These are phyloP conservation scores for Hirtodrosophila trivittata DNA, from an alignment of 2,888 invertebrate species.

Conservation along the genomic window DNA sequence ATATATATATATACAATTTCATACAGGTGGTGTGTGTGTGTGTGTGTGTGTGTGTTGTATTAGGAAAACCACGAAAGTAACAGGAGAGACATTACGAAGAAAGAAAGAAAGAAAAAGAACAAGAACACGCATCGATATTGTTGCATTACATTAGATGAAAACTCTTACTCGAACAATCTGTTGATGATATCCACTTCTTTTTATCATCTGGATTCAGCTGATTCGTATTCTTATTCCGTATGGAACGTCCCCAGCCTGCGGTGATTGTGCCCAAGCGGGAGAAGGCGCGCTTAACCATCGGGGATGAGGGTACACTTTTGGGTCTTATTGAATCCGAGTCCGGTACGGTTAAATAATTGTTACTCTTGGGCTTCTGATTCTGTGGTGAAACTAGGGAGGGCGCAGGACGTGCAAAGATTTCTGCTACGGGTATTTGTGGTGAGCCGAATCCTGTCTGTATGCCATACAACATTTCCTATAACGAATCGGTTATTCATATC, in stretches of 20 bases:
- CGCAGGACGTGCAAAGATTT: slow-evolving; percentile 92
- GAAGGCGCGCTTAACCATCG: slow-evolving; percentile 96
- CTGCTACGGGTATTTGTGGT: slow-evolving; percentile 96
- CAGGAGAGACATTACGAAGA: slow-evolving; percentile 19
- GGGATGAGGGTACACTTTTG: slow-evolving; percentile 96
- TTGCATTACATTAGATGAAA: slow-evolving; percentile 74
- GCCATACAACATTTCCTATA: slow-evolving; percentile 96
- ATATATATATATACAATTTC: slow-evolving; percentile 6
- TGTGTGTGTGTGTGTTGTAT: slow-evolving; percentile 10
- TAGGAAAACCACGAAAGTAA: slow-evolving; percentile 33
- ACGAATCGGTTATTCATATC: slow-evolving; percentile 69
- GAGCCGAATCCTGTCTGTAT: slow-evolving; percentile 97
- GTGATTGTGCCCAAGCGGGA: slow-evolving; percentile 95
- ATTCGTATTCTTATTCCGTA: slow-evolving; percentile 92
- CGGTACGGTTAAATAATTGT: slow-evolving; percentile 96
- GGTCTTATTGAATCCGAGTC: slow-evolving; percentile 93
- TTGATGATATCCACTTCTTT: slow-evolving; percentile 96
- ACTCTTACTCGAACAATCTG: slow-evolving; percentile 94
- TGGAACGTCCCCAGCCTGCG: slow-evolving; percentile 95
- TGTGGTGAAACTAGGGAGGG: slow-evolving; percentile 94
- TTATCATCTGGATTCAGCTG: slow-evolving; percentile 93
- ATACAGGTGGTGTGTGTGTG: background rate
- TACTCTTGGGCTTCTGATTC: slow-evolving; percentile 93
- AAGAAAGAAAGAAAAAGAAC: slow-evolving; percentile 50
- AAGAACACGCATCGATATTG: slow-evolving; percentile 83